Conservation (phyloP, 23 tunicate species). For the Trididemnum clinides region DNA sequence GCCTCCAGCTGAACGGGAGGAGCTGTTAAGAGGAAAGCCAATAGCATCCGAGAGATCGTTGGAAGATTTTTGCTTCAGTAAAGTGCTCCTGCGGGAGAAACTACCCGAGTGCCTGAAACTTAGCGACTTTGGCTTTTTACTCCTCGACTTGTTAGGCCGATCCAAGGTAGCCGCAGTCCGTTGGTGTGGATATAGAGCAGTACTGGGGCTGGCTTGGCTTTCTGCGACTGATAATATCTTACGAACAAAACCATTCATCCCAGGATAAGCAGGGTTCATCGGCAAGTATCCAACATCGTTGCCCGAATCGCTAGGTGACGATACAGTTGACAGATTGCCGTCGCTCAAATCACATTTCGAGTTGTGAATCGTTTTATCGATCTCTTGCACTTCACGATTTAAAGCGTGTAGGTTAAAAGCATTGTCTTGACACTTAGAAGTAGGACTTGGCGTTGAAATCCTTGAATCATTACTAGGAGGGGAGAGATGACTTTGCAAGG, state of each 20-base stretch:
- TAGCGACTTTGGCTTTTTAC: constrained; percentile 34
- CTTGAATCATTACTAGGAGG: constrained; percentile 19
- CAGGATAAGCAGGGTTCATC: background rate
- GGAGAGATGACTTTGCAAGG: background rate
- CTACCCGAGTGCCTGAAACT: background rate
- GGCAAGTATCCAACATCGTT: constrained; percentile 48
- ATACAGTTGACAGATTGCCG: background rate
- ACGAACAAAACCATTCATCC: background rate
- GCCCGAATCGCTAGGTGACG: background rate
- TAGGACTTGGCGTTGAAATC: constrained; percentile 40
- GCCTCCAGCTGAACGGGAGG: constrained; percentile 51
- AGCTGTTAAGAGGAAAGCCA: background rate
- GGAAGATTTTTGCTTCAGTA: constrained; percentile 3
- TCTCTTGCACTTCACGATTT: constrained; percentile 19
- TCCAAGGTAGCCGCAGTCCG: constrained; percentile 46
- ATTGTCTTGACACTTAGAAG: constrained; percentile 10
- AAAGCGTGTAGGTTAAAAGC: constrained; percentile 40
- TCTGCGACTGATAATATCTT: constrained; percentile 39
- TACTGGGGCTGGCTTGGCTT: background rate
- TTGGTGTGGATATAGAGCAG: constrained; percentile 37
- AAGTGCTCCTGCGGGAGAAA: constrained; percentile 12
- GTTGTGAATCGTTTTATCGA: background rate
- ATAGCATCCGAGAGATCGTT: background rate
- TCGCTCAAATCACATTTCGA: background rate
- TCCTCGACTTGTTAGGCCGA: constrained; percentile 19